Conservation (phyloP, 2,113 vertebrate species). For the Oreochromis spilurus region DNA sequence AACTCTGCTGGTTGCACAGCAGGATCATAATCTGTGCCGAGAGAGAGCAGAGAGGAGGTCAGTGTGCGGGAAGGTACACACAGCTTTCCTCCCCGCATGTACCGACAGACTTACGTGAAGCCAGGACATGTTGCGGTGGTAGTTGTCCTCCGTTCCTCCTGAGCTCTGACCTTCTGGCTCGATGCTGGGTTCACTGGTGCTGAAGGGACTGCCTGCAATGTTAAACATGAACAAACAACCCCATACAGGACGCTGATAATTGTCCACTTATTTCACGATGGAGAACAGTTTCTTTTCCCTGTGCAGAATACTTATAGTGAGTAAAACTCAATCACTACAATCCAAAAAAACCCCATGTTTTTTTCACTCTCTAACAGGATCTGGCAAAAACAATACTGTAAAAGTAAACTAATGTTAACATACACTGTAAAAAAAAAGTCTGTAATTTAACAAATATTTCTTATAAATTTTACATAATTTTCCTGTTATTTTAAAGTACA, state of each 20-base stretch:
- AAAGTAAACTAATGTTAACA: background rate
- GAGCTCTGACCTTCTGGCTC: conserved; percentile 89
- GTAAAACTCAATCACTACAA: background rate
- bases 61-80: background rate
- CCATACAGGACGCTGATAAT: background rate
- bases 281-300: background rate
- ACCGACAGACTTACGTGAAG: conserved; percentile 82
- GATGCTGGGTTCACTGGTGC: conserved; percentile 95
- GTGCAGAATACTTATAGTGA: background rate
- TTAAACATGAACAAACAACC: background rate
- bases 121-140: conserved; percentile 98
- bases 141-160: conserved; percentile 88
- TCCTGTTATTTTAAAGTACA: background rate
- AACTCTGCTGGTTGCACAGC: conserved; percentile 97
- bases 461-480: background rate
- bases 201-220: conserved; percentile 88
- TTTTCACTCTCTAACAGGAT: background rate
- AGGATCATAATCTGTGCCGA: conserved; percentile 90
- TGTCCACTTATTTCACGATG: background rate
- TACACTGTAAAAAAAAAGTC: background rate
- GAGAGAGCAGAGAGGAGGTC: conserved; percentile 1
- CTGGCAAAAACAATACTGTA: background rate
- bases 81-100: background rate
- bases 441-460: background rate
- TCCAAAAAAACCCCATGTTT: background rate